Base-by-base conservation (phyloP, 2,888 invertebrate genomes). In the Dusona sp. region DNA sequence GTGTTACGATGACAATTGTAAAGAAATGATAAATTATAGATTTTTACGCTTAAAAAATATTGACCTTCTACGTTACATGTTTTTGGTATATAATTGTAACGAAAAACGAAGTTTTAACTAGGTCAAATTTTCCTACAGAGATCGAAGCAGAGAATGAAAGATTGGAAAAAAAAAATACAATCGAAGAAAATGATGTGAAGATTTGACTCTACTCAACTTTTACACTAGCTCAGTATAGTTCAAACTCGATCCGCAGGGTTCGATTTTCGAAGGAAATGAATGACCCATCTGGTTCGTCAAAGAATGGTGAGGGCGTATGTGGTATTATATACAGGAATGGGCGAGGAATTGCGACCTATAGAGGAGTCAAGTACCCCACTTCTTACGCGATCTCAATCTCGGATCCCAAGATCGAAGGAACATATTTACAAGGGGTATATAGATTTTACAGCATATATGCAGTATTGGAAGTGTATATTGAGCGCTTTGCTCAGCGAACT, bases 301-400 rank as follows among this genome's bases (percentile, higher is more conserved):
- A 65, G 13, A 38, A 16, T 25, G 57, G 25, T 61, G 54, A 65
- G 38, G 68, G 68, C 48, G 57, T 54, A 25, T 33, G 51, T 36
- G 29, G 8, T 13, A 38, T 42, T 45, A 64, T 36, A 67, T 33
- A n/a, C 4, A 54, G 22, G 19, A 57, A 68, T 22, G 67, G 29
- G 38, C 42, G 13, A 79, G 80, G 57, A 61, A 82, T 74, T 51
- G 48, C 57, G 54, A 65, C 36, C 78, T 54, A 61, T 78, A 33
- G 16, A 78, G 42, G 75, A 75, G 42, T 38, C 36, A 79, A 79
- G 70, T 70, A 74, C 45, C 74, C 42, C 33, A 68, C 82, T 82
- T 85, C 85, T 83, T 48, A 79, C 22, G 54, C 75, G 83, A 86
- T 86, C 85, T 86, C 85, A 86, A 86, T 86, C 85, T 86, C 75